These are phyloP conservation scores for Crax fasciolata DNA, from an alignment of 2,797 vertebrate genomes.

Conservation along the genomic window DNA sequence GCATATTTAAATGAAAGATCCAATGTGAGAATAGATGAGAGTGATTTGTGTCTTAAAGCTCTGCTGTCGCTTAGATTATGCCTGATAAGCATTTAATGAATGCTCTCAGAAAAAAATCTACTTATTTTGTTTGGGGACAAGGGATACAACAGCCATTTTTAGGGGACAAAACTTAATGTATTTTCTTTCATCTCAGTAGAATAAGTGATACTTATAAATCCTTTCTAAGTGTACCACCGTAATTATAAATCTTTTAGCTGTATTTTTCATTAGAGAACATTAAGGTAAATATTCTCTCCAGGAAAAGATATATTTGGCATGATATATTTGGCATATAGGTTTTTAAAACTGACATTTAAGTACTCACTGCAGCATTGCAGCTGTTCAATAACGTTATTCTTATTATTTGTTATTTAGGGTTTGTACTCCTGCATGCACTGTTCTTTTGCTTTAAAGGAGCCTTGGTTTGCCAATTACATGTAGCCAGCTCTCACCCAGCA, in stretches of 20 bases:
- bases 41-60: slow-evolving; percentile 52
- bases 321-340: slow-evolving; percentile 49
- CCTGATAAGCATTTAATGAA: slow-evolving; percentile 64
- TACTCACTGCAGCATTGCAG: not conserved
- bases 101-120: slow-evolving; percentile 44
- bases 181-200: slow-evolving; percentile 61
- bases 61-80: slow-evolving; percentile 51
- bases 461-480: not conserved
- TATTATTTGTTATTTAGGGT: slow-evolving; percentile 40
- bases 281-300: slow-evolving; percentile 59
- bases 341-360: slow-evolving; percentile 58
- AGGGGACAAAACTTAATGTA: slow-evolving; percentile 52
- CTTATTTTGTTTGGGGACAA: slow-evolving; percentile 47
- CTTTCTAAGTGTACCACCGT: slow-evolving; percentile 25
- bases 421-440: not conserved
- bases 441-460: slow-evolving; percentile 19
- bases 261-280: slow-evolving; percentile 54
- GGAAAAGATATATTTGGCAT: slow-evolving; percentile 47
- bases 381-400: slow-evolving; percentile 55
- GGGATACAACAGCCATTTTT: slow-evolving; percentile 35
- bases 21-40: slow-evolving; percentile 3
- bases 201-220: slow-evolving; percentile 58
- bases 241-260: slow-evolving; percentile 69
- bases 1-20: slow-evolving; percentile 62
- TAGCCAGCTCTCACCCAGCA: not conserved